Conservation (phyloP, 1,140 invertebrate genomes). For the Hirudo medicinalis region DNA sequence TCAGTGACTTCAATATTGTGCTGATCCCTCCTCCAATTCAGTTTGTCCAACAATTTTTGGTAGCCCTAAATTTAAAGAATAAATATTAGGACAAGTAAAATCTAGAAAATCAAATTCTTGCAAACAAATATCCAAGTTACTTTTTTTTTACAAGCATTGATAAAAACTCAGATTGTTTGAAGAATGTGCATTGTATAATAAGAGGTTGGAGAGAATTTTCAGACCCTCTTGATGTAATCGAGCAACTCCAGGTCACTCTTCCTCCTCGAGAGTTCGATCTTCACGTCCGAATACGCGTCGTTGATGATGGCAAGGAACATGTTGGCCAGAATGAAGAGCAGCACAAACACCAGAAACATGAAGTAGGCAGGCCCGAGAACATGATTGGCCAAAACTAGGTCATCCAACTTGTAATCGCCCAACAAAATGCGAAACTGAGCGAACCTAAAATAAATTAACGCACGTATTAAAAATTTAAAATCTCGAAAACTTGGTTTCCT, state of each 20-base stretch:
- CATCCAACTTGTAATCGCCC: constrained; percentile 64
- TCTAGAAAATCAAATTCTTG: too few relatives aligned
- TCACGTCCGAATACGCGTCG: constrained; percentile 51
- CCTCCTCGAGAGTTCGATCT: constrained; percentile 51
- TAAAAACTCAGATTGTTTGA: too few relatives aligned
- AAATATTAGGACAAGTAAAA: not conserved
- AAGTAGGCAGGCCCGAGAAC: constrained; percentile 65
- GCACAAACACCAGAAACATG: constrained; percentile 61
- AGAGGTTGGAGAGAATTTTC: not conserved
- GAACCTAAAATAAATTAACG: constrained; percentile 38
- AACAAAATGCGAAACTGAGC: constrained; percentile 62
- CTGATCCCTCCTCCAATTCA: constrained; percentile 45
- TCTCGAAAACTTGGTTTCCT: not conserved
- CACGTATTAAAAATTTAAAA: not conserved
- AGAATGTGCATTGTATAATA: too few relatives aligned
- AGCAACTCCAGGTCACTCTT: constrained; percentile 54
- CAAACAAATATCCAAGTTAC: too few relatives aligned
- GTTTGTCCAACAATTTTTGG: constrained; percentile 45
- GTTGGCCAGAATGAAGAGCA: constrained; percentile 68
- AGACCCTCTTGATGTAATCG: constrained; percentile 49
- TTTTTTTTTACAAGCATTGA: too few relatives aligned
- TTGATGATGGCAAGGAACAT: constrained; percentile 75
- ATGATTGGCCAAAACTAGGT: constrained; percentile 56
- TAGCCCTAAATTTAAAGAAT: constrained; percentile 34
- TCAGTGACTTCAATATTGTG: not conserved